Base-by-base conservation (phyloP, 2,113 vertebrate genomes). In the Misgurnus anguillicaudatus region DNA sequence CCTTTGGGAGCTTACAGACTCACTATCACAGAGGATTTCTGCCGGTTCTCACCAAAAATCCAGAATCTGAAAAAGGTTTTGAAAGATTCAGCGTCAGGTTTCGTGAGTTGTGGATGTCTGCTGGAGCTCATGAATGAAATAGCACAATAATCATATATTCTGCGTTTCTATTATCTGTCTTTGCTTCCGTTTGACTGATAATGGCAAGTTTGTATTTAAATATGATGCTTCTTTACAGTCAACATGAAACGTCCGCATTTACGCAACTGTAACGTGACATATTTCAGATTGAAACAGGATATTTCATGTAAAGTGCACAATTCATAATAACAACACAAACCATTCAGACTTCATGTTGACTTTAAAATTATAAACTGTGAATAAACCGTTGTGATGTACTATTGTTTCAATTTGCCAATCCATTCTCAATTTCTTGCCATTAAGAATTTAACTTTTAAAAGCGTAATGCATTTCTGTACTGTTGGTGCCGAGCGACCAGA, bases 131-230 rank as follows among this genome's bases (percentile, higher is more conserved):
- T 45, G 21, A 82, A 78, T 64, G 39, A 65, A 19, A 81, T 64
- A 83, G 80, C 80, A 84, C 85, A 82, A 84, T 71, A 62, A 63
- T 38, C 31, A 4, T 67, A 70, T 65, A 80, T 78, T 38, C 70
- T 41, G 55, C 68, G 68, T 80, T 77, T 64, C 61, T 62, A 53
- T 79, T 51, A 16, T 80, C 74, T 68, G 70, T 81, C 45, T 78
- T 75, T 60, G 79, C 79, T 67, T 78, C 79, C 73, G 75, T 68
- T n/a, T 21, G 75, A 36, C 67, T 79, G 61, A 51, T 73, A 9
- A 75, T 58, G 21, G 60, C 61, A 77, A 58, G 81, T 14, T 76
- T 41, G 58, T 13, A 72, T 45, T 77, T 60, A 21, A 31, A 36
- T 38, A 47, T 39, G 74, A 80, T 19, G 10, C 45, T 68, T 66